phyloP scores from a whole-genome alignment of 2,888 invertebrate genomes.

The Lasioglossum oenotherae region DNA sequence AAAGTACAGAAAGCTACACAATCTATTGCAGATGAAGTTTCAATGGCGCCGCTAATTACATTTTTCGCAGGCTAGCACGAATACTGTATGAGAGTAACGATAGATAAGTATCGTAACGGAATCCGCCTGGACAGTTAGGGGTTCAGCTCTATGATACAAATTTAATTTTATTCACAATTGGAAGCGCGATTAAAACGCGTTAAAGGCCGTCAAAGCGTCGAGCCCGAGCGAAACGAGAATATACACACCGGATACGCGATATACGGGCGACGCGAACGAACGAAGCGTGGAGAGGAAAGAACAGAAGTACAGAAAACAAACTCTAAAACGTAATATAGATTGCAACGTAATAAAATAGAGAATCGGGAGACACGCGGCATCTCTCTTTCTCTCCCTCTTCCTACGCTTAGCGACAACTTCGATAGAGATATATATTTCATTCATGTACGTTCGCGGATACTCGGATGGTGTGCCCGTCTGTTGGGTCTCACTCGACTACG shows the following conservation, averaged over 20 bases:
- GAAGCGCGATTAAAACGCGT: neutral
- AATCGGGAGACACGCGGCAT: slow-evolving; percentile 13
- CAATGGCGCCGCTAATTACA: neutral
- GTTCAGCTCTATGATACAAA: neutral
- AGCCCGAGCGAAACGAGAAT: neutral
- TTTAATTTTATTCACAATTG: neutral
- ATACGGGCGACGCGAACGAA: slow-evolving; percentile 41
- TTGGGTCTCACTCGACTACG: neutral
- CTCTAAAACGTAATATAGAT: slow-evolving; percentile 46
- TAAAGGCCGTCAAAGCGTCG: neutral
- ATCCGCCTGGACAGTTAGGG: neutral
- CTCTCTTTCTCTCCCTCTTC: slow-evolving; percentile 4
- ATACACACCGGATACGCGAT: slow-evolving; percentile 10
- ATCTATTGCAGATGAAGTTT: neutral
- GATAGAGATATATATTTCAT: neutral
- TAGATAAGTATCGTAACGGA: neutral
- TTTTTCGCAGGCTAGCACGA: neutral
- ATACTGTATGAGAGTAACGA: neutral
- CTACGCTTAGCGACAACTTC: slow-evolving; percentile 27
- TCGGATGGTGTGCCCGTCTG: slow-evolving; percentile 12
- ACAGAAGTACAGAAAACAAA: slow-evolving; percentile 9
- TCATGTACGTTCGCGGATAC: neutral
- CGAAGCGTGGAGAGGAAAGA: slow-evolving; percentile 31
- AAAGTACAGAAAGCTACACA: neutral
- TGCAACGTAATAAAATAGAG: slow-evolving; percentile 35